Conservation (phyloP, 2,797 vertebrate species). For the Oreortyx pictus region DNA sequence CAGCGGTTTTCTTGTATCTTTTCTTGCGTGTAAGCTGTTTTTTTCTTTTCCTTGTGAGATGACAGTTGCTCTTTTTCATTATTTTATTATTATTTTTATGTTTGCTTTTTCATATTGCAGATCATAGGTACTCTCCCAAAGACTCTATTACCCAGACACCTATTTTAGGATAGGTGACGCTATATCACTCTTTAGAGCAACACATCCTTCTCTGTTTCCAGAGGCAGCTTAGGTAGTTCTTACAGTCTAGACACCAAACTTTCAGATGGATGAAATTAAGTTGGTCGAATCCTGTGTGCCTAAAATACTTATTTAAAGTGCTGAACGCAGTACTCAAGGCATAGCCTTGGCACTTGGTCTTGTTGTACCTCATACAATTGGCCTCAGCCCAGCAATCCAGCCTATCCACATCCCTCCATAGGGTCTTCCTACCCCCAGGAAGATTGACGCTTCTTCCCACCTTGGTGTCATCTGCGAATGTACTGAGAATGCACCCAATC, state of each 20-base stretch:
- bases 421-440: too few species aligned
- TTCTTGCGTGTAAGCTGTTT: accelerated
- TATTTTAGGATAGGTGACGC: not conserved
- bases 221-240: not conserved
- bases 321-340: too few species aligned
- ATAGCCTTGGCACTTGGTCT: too few species aligned
- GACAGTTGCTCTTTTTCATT: not conserved
- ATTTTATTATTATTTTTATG: not conserved
- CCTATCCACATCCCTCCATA: too few species aligned
- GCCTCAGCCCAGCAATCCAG: too few species aligned
- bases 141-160: not conserved
- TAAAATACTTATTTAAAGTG: not conserved
- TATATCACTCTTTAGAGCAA: not conserved
- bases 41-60: not conserved
- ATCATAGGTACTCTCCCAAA: not conserved
- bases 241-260: not conserved
- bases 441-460: too few species aligned
- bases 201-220: not conserved
- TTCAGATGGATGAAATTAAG: not conserved
- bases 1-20: accelerated
- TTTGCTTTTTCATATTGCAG: not conserved
- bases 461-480: too few species aligned
- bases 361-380: too few species aligned
- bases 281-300: not conserved
- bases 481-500: too few species aligned